Base-by-base conservation (phyloP, 1,140 invertebrate genomes). In the Maniola jurtina region DNA sequence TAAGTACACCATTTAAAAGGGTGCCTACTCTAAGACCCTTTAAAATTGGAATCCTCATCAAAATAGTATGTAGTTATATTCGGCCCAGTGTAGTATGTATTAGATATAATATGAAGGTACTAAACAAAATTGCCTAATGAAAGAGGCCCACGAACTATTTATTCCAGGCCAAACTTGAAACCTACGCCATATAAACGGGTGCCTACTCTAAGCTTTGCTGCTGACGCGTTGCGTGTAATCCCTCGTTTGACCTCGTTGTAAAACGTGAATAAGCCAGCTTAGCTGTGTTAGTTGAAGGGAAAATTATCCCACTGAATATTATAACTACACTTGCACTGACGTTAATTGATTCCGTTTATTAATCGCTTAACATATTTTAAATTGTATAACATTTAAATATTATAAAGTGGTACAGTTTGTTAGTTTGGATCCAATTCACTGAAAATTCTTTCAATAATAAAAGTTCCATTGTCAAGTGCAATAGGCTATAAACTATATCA, bases 211-310 rank as follows among this genome's bases (percentile, higher is more conserved):
- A n/a, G 52, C 52, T 55, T 35, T 55, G 52, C 34, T 13, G 16
- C 25, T 34, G 52, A 55, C 52, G 52, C 52, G 52, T 33, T 55
- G 25, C 52, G 52, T 55, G 52, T 55, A 55, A 55, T 55, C 52
- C 52, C 25, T 11, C 52, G 52, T 25, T 55, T 55, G 52, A 55
- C 52, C 52, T 55, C 52, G 52, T 34, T 55, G 52, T 55, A 55
- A 33, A 55, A 55, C 52, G 52, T 55, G 52, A 55, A 55, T 34
- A 55, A 55, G 13, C 52, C 16, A 55, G 33, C 16, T 55, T 55
- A 55, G 52, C 52, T 55, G 16, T 55, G 52, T 55, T 55, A 55
- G 52, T 55, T 55, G 13, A 34, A 34, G 52, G 52, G 16, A 52
- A 55, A 55, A 55, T 55, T 55, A 34, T 34, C 52, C 7, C 10